Evolutionary conservation across 2,888 invertebrate species (phyloP).

Genomic region (Leuctra nigra): DNA sequence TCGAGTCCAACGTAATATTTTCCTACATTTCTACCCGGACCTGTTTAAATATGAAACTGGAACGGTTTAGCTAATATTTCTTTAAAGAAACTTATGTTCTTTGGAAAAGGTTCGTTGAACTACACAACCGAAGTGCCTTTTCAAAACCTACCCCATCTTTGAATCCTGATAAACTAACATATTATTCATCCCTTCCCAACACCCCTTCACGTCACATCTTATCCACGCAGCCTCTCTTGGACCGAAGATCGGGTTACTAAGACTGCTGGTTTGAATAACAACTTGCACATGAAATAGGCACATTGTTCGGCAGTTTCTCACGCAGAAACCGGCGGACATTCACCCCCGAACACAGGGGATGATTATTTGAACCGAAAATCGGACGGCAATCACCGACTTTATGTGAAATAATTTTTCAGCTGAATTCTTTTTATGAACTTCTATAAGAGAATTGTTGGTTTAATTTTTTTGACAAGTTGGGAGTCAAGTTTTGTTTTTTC

Average conservation of each 20-base stretch:
- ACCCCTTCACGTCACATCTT: slow-evolving; percentile 1
- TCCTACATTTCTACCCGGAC: slow-evolving; percentile 3
- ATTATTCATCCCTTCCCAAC: slow-evolving; percentile 19
- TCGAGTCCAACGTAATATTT: slow-evolving; percentile 6
- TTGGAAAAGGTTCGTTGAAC: slow-evolving; percentile 21
- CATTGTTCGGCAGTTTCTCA: slow-evolving; percentile 17
- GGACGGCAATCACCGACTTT: too few species aligned
- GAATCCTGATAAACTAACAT: slow-evolving; percentile 12
- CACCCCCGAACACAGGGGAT: slow-evolving; percentile 2
- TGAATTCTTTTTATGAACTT: too few species aligned
- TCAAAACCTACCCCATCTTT: slow-evolving; percentile 15
- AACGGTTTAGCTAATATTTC: slow-evolving; percentile 15
- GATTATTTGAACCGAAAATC: too few species aligned
- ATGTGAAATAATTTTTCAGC: too few species aligned
- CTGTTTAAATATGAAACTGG: slow-evolving; percentile 4
- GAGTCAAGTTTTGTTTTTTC: too few species aligned
- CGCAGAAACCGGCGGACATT: slow-evolving; percentile 6
- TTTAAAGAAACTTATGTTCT: slow-evolving; percentile 1
- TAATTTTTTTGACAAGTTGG: too few species aligned
- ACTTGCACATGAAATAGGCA: slow-evolving; percentile 4
- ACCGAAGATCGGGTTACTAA: slow-evolving; percentile 16
- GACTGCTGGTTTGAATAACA: slow-evolving; percentile 19
- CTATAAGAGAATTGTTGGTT: too few species aligned
- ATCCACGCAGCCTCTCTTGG: not conserved
- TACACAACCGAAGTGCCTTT: slow-evolving; percentile 20